These are phyloP conservation scores for Cheilosia vulpina DNA, from an alignment of 2,888 invertebrate genomes.

Conservation along the genomic window DNA sequence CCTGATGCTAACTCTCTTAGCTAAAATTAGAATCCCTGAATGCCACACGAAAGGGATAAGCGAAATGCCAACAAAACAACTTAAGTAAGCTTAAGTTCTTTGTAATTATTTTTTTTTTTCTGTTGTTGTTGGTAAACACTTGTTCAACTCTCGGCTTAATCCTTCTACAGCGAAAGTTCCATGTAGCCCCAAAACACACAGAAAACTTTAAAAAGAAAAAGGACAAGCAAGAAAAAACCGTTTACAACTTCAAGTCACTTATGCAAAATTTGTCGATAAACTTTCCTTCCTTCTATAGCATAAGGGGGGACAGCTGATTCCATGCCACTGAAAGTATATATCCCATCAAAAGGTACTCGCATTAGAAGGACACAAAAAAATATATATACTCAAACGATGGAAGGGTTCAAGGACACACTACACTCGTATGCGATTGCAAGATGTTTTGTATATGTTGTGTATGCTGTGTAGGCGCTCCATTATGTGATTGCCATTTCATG, in stretches of 20 bases:
- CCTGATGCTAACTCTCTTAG: neutral
- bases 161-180: constrained; percentile 14
- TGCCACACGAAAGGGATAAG: neutral
- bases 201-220: constrained; percentile 24
- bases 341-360: neutral
- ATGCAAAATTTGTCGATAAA: constrained; percentile 40
- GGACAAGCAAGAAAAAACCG: constrained; percentile 1
- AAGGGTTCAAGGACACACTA: constrained; percentile 9
- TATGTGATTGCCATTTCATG: constrained; percentile 45
- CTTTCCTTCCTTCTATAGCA: neutral
- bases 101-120: constrained; percentile 38
- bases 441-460: neutral
- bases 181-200: neutral
- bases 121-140: constrained; percentile 8
- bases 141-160: constrained; percentile 21
- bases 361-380: constrained; percentile 6
- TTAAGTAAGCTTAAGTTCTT: constrained; percentile 52
- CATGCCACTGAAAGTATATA: neutral
- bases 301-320: neutral
- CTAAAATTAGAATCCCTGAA: neutral
- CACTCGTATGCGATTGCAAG: neutral
- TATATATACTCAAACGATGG: neutral
- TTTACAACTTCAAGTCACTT: constrained; percentile 37
- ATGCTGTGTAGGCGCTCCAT: constrained; percentile 30
- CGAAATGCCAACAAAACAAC: constrained; percentile 22